Evolutionary conservation across 2,797 vertebrate genomes (phyloP).

Genomic region (Neosilurus mollespiculum): DNA sequence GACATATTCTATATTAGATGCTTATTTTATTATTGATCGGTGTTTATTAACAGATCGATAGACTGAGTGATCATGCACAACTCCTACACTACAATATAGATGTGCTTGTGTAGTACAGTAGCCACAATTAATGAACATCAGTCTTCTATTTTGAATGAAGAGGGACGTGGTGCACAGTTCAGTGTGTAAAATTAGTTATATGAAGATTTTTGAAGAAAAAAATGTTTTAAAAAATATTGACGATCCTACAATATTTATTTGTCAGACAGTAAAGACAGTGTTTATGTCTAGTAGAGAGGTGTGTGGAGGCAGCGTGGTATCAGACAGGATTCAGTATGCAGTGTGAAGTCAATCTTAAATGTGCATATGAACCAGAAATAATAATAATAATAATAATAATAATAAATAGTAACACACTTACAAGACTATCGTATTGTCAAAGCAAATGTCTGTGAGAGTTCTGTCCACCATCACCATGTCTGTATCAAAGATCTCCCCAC

Average conservation of each 20-base stretch:
- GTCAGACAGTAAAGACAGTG: background rate
- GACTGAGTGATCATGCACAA: too few relatives aligned
- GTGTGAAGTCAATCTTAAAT: background rate
- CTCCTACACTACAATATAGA: too few relatives aligned
- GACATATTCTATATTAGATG: background rate
- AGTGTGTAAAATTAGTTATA: too few relatives aligned
- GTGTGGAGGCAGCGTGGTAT: background rate
- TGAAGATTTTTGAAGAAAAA: background rate
- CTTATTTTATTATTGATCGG: too few relatives aligned
- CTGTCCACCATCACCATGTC: constrained; percentile 93
- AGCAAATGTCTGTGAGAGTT: constrained; percentile 93
- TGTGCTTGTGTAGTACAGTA: too few relatives aligned
- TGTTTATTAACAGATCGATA: too few relatives aligned
- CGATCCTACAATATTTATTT: background rate
- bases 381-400: constrained; percentile 1
- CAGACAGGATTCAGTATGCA: background rate
- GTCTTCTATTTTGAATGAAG: too few relatives aligned
- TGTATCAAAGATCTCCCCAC: constrained; percentile 89
- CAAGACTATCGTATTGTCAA: constrained; percentile 88
- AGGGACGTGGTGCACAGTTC: too few relatives aligned
- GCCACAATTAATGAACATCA: too few relatives aligned
- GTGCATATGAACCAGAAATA: background rate
- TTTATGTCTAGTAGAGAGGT: background rate
- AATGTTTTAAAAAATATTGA: background rate
- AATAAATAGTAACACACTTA: constrained; percentile 66